Percentiles rank a stretch among this genome's conserved stretches.
These are phyloP conservation scores for Tupaia tana DNA, from an alignment of 2,113 vertebrate genomes.

Conservation along the genomic window DNA sequence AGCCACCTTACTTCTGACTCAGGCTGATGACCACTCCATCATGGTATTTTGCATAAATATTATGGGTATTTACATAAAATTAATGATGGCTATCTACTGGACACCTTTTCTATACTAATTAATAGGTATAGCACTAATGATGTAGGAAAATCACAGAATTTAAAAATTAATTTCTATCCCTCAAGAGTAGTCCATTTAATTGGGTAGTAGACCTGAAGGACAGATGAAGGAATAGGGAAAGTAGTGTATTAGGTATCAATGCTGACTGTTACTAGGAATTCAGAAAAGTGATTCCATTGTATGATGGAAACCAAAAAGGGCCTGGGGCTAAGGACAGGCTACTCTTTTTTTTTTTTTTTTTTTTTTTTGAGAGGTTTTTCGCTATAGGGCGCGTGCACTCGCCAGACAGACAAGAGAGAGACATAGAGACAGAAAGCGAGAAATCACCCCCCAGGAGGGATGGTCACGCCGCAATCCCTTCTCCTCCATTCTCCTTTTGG, in stretches of 20 bases:
- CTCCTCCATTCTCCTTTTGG: no score
- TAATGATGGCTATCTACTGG: conserved; percentile 53
- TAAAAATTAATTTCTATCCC: conserved; percentile 39
- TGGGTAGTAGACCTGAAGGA: conserved; percentile 16
- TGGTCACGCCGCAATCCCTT: no score
- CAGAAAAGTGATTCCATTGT: neutral
- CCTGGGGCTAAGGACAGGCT: neutral
- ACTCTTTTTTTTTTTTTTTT: no score
- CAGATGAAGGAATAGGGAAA: conserved; percentile 46
- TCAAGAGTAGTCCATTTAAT: neutral
- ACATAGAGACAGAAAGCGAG: no score
- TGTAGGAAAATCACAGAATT: conserved; percentile 48
- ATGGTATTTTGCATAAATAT: conserved; percentile 63
- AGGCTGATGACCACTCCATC: conserved; percentile 16
- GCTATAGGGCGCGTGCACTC: no score
- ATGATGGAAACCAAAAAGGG: neutral
- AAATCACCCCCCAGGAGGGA: no score
- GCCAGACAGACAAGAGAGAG: no score
- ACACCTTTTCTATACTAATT: conserved; percentile 56
- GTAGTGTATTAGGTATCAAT: neutral
- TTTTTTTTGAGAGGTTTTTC: no score
- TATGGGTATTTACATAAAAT: conserved; percentile 64
- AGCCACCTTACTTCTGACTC: conserved; percentile 22
- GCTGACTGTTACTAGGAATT: neutral
- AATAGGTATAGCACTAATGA: conserved; percentile 60